Evolutionary conservation across 1,140 invertebrate species (phyloP).

Genomic region (Hypothenemus hampei): DNA sequence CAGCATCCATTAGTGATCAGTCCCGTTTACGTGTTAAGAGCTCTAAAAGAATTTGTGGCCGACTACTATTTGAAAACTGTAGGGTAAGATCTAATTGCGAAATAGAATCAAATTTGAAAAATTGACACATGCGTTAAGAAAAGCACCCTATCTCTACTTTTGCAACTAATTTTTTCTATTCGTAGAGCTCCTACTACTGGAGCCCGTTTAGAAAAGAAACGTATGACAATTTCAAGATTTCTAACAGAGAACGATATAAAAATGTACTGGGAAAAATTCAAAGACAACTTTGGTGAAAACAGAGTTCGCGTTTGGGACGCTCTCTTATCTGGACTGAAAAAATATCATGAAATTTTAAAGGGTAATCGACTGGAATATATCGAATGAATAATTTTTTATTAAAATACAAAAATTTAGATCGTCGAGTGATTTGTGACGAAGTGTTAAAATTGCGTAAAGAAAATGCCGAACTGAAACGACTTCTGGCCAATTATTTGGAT

Average conservation of each 20-base stretch:
- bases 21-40: constrained; percentile 50
- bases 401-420: constrained; percentile 28
- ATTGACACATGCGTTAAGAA: too few relatives aligned
- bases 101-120: not conserved
- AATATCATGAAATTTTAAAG: constrained; percentile 49
- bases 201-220: constrained; percentile 28
- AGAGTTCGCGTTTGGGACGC: constrained; percentile 53
- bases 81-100: constrained; percentile 20
- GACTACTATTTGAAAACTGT: constrained; percentile 42
- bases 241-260: constrained; percentile 48
- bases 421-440: constrained; percentile 37
- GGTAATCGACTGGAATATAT: constrained; percentile 24
- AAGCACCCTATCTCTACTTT: too few relatives aligned
- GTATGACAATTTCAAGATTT: constrained; percentile 47
- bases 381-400: not conserved
- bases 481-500: constrained; percentile 35
- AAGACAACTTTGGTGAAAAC: constrained; percentile 45
- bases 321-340: constrained; percentile 50
- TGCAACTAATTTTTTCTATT: not conserved
- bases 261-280: constrained; percentile 50
- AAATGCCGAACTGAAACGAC: constrained; percentile 35
- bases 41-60: constrained; percentile 49
- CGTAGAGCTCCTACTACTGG: constrained; percentile 26
- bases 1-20: constrained; percentile 51
- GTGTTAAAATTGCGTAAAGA: constrained; percentile 35